Evolutionary conservation across 2,888 invertebrate species (phyloP).

Genomic region (Melanotus villosus): DNA sequence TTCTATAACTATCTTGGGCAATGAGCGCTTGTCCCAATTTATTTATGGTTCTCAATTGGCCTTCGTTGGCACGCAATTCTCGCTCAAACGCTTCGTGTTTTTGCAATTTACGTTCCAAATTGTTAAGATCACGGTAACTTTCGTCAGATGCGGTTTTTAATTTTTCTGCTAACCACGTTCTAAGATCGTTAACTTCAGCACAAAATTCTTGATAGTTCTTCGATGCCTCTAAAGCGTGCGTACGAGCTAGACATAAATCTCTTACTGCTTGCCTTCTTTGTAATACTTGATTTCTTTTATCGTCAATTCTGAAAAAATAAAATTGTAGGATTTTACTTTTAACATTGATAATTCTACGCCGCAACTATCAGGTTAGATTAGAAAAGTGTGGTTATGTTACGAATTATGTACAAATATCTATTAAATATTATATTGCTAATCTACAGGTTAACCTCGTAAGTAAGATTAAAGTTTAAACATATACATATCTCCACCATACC

Average conservation of each 20-base stretch:
- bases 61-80: slow-evolving; percentile 95
- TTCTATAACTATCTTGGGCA: slow-evolving; percentile 79
- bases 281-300: slow-evolving; percentile 82
- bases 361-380: too few relatives aligned
- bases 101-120: slow-evolving; percentile 92
- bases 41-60: slow-evolving; percentile 88
- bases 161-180: slow-evolving; percentile 94
- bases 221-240: slow-evolving; percentile 84
- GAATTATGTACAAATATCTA: too few relatives aligned
- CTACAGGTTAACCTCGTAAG: too few relatives aligned
- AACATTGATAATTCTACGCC: too few relatives aligned
- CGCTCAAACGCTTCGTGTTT: slow-evolving; percentile 98
- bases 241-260: slow-evolving; percentile 80
- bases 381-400: too few relatives aligned
- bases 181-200: slow-evolving; percentile 91
- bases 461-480: too few relatives aligned
- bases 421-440: too few relatives aligned
- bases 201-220: slow-evolving; percentile 94
- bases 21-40: slow-evolving; percentile 84
- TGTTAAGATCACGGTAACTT: slow-evolving; percentile 90
- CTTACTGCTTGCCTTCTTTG: slow-evolving; percentile 82
- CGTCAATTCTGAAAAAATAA: slow-evolving; percentile 80
- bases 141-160: slow-evolving; percentile 92
- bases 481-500: too few relatives aligned
- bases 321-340: too few relatives aligned